These are phyloP conservation scores for Aleiodes sp. DNA, from an alignment of 1,140 invertebrate species.

Conservation along the genomic window DNA sequence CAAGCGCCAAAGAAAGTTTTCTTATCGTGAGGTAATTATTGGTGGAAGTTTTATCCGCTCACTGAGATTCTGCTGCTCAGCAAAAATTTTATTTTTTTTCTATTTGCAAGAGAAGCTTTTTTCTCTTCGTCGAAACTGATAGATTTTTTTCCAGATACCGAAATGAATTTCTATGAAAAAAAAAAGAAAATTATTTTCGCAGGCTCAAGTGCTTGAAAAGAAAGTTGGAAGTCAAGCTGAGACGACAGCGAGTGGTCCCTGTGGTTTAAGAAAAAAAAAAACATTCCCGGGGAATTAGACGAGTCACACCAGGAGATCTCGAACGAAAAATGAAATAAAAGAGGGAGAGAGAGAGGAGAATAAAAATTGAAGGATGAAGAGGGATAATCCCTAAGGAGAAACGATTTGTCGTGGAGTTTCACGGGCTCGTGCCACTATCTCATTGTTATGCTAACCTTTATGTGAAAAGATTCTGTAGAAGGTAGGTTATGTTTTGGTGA, in stretches of 20 bases:
- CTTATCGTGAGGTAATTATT: slow-evolving; percentile 42
- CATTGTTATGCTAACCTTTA: slow-evolving; percentile 7
- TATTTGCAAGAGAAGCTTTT: neutral
- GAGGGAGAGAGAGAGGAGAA: too few species aligned
- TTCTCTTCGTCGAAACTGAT: neutral
- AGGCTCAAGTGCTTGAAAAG: too few species aligned
- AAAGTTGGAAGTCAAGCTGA: slow-evolving; percentile 5
- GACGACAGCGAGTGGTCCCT: neutral
- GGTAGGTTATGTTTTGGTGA: neutral
- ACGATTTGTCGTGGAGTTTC: slow-evolving; percentile 2
- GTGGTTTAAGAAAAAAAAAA: too few species aligned
- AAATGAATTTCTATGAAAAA: too few species aligned
- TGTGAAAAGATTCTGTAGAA: too few species aligned
- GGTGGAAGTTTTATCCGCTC: slow-evolving; percentile 30
- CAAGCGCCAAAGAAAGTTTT: slow-evolving; percentile 32
- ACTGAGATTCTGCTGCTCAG: slow-evolving; percentile 11
- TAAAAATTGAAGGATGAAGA: too few species aligned
- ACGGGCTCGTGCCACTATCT: neutral
- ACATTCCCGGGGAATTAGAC: slow-evolving; percentile 5
- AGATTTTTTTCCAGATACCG: too few species aligned
- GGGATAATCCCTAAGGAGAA: neutral
- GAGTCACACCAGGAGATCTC: neutral
- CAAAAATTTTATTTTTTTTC: slow-evolving; percentile 23
- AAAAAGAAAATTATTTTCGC: too few species aligned
- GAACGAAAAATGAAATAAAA: too few species aligned